Base-by-base conservation (phyloP, 2,113 vertebrate genomes). In the Sinocyclocheilus rhinocerous region DNA sequence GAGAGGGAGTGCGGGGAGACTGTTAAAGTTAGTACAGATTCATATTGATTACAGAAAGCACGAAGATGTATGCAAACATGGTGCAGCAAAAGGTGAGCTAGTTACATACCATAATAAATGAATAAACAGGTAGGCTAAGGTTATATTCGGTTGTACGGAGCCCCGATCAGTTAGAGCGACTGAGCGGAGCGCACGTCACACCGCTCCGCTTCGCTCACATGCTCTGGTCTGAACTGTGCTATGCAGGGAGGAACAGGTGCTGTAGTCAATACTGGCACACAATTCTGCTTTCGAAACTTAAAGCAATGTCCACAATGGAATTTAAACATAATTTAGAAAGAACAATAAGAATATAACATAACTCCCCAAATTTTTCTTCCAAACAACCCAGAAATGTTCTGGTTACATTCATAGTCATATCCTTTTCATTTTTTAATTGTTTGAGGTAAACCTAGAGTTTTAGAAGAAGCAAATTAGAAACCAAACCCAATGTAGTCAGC, bases 361-460 rank as follows among this genome's bases (percentile, higher is more conserved):
- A 75, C 55, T 87, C 73, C 81, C 90, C 84, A 33, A 77, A 42
- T 90, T 87, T 93, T 94, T 93, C 92, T 94, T 91, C 94, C 93
- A 95, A 96, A 96, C 94, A 95, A 89, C 92, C 94, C 91, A 95
- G 91, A 95, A 95, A 94, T 91, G 92, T 94, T 95, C 94, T 93
- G 93, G 95, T 89, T 97, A 98, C 97, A 98, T 99, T 98, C 97
- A 97, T 95, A 94, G 92, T 94, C 96, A 95, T 95, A 95, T 95
- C 94, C 95, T 95, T 96, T 93, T 94, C 91, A 90, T 95, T 96
- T 67, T 94, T 95, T 93, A 95, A 95, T 95, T 95, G 92, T 92
- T 95, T 96, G 96, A 97, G 97, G 96, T 97, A 97, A 96, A 89
- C 95, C 96, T 96, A 96, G 93, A 95, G 96, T 90, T 88, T 85